Percentiles rank a stretch among this genome's conserved stretches.
These are phyloP conservation scores for Pangasius larnaudii DNA, from an alignment of 2,797 vertebrate genomes.

Conservation along the genomic window DNA sequence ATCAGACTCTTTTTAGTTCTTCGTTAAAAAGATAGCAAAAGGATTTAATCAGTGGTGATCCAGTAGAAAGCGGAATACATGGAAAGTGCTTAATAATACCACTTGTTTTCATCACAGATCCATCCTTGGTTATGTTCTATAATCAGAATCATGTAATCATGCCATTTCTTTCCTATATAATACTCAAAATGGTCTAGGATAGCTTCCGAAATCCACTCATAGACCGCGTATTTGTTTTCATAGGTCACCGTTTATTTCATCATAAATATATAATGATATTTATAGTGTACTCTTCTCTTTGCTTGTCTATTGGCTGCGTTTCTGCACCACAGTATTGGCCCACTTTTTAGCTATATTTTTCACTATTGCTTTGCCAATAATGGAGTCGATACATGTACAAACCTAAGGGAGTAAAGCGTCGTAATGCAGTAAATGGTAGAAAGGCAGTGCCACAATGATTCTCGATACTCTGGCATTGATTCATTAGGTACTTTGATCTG, in stretches of 20 bases:
- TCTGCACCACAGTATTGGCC: conserved; percentile 63
- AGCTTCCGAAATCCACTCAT: conserved; percentile 38
- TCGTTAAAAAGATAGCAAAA: conserved; percentile 30
- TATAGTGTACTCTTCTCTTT: conserved; percentile 1
- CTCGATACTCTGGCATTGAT: conserved; percentile 63
- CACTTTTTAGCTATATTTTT: conserved; percentile 67
- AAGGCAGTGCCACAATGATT: conserved; percentile 61
- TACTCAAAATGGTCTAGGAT: conserved; percentile 62
- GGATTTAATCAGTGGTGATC: conserved; percentile 39
- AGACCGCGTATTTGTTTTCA: not conserved
- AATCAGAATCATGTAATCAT: not conserved
- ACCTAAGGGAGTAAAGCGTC: conserved; percentile 63
- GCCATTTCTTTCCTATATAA: not conserved
- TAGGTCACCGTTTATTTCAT: conserved; percentile 8
- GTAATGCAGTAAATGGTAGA: conserved; percentile 66
- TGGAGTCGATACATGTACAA: conserved; percentile 69
- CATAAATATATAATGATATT: conserved; percentile 32
- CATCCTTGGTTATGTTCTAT: conserved; percentile 16
- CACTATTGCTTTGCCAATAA: conserved; percentile 78
- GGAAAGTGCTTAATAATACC: conserved; percentile 43
- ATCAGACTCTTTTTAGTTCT: not conserved
- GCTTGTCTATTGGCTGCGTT: conserved; percentile 54
- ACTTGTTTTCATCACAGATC: not conserved
- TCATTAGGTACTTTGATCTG: conserved; percentile 56
- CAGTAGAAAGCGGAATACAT: conserved; percentile 52